Base-by-base conservation (phyloP, 2,797 vertebrate genomes). In the Amazonetta brasiliensis region DNA sequence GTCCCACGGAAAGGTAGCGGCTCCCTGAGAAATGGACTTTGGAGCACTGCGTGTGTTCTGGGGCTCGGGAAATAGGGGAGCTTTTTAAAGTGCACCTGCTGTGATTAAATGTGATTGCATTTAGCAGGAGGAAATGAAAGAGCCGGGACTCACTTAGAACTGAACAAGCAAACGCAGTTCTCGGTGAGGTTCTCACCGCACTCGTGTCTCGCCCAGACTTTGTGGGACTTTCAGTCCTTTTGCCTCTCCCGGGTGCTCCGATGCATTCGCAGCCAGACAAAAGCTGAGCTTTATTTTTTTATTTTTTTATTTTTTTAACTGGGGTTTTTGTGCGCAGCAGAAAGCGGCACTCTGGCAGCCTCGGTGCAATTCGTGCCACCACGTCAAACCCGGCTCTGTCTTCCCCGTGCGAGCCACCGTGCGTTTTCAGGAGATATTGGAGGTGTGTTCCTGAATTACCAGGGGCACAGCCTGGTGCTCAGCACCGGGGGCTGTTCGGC, bases 71-170 rank as follows among this genome's bases (percentile, higher is more conserved):
- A 91, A 58, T n/a, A 21, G 0, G 17, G 66, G 39, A 23, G 41
- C 26, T 76, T 81, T 94, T 54, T n/a, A 12, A 90, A 92, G 67
- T 39, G 81, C 94, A 97, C 96, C 97, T 97, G 97, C 91, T 90
- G 77, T 17, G 84, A 79, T 92, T 87, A 94, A 94, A 82, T 67
- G 28, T 52, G 68, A 60, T 78, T 35, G 25, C 35, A 5, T 60
- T 90, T 44, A 85, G 43, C 5, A 55, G 50, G 77, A 67, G 30
- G 72, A 72, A 89, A 75, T 11, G 5, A 73, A 59, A 75, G 43
- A 81, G 28, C 28, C 4, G 3, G 62, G 71, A 35, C 12, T 81
- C 0, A 0, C 48, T 77, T 73, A 62, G 62, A 92, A 30, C 41
- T 6, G 41, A 85, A n/a, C 3, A 30, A 59, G 46, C 18, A 31